Percentiles rank a stretch among this genome's conserved stretches.
phyloP scores from a whole-genome alignment of 2,113 vertebrate species.

The Hippocampus barbouri region DNA sequence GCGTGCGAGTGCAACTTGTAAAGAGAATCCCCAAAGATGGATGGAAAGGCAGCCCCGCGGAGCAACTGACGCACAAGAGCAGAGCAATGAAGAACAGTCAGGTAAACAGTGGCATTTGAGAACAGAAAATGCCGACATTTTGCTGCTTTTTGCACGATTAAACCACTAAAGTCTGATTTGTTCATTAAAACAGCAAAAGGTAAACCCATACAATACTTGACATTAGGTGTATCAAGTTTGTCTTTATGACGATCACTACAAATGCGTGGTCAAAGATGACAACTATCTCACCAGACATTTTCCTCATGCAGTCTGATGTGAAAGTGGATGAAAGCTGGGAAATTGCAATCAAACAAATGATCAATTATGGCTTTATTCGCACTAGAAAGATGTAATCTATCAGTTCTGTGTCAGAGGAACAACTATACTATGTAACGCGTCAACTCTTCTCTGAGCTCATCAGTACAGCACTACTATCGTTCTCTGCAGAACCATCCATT shows the following conservation, averaged over 20 bases:
- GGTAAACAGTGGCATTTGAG: constrained; percentile 5
- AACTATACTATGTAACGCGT: not conserved
- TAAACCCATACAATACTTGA: not conserved
- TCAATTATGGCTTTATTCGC: not conserved
- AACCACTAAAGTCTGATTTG: not conserved
- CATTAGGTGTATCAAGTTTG: not conserved
- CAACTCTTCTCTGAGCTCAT: too few relatives aligned
- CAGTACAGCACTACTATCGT: too few relatives aligned
- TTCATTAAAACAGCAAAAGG: not conserved
- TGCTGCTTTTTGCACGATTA: not conserved
- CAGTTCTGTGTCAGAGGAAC: not conserved
- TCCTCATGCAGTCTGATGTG: not conserved
- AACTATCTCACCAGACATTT: not conserved
- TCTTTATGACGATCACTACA: not conserved
- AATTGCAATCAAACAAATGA: not conserved
- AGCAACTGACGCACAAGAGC: constrained; percentile 21
- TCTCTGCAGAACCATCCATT: too few relatives aligned
- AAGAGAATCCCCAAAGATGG: constrained; percentile 46
- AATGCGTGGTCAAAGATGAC: not conserved
- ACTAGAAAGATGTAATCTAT: not conserved
- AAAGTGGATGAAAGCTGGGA: not conserved
- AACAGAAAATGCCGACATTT: not conserved
- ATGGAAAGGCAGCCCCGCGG: constrained; percentile 27
- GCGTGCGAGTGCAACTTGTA: constrained; percentile 20
- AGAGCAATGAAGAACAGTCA: constrained; percentile 18